Conservation (phyloP, 2,113 vertebrate genomes). For the Ibidorhyncha struthersii region DNA sequence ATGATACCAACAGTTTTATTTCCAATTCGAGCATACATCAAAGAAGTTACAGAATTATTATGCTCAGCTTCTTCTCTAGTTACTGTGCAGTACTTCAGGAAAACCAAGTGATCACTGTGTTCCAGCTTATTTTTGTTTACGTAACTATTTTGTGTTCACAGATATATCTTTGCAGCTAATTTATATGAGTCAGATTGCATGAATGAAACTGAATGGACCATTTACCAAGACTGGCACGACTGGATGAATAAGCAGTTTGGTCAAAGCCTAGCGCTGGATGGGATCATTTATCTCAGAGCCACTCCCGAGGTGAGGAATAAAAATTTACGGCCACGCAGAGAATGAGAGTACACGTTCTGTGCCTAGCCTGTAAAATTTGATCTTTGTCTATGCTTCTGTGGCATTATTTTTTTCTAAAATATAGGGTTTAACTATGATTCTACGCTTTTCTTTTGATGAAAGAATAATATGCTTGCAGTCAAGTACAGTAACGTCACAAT, state of each 20-base stretch:
- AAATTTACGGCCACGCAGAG: rapidly evolving
- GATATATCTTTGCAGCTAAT: constrained; percentile 94
- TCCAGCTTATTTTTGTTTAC: not conserved
- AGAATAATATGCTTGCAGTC: not conserved
- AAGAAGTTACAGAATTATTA: not conserved
- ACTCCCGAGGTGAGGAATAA: constrained; percentile 83
- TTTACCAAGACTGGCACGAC: constrained; percentile 96
- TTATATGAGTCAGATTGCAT: constrained; percentile 91
- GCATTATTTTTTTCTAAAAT: not conserved
- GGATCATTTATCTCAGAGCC: constrained; percentile 93
- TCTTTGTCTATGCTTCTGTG: not conserved
- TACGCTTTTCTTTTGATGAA: not conserved
- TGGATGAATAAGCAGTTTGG: constrained; percentile 92
- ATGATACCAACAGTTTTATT: not conserved
- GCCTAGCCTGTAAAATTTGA: not conserved
- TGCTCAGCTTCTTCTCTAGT: not conserved
- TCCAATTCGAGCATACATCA: rapidly evolving
- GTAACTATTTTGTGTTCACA: constrained; percentile 10
- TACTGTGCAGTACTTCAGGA: not conserved
- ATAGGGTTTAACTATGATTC: not conserved
- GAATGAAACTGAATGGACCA: constrained; percentile 91
- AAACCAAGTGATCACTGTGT: not conserved
- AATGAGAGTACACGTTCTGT: rapidly evolving
- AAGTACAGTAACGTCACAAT: not conserved
- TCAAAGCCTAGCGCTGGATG: constrained; percentile 85